A percentile compares a stretch with the other conserved stretches of the same genome.
Evolutionary conservation across 2,797 vertebrate species (phyloP).

Genomic region (Peromyscus aztecus): DNA sequence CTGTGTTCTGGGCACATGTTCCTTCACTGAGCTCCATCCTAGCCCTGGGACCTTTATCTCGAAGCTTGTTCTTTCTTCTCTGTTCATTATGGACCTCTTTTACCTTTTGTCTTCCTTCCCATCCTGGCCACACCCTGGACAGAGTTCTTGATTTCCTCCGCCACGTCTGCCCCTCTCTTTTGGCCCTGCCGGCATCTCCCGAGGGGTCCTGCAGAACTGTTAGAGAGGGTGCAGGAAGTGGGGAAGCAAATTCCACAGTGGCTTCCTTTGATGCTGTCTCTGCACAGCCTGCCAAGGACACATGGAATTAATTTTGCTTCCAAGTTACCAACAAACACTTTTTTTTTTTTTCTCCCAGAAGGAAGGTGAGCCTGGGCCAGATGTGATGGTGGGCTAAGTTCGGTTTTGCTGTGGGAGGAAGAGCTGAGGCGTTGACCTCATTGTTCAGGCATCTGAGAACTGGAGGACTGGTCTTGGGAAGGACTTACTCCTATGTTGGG

Average conservation of each 20-base stretch:
- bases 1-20: not conserved
- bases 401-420: not conserved
- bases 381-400: conserved; percentile 1
- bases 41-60: not conserved
- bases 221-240: conserved; percentile 36
- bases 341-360: conserved; percentile 66
- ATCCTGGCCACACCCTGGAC: not conserved
- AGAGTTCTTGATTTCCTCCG: conserved; percentile 27
- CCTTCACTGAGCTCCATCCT: not conserved
- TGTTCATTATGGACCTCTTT: not conserved
- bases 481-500: not conserved
- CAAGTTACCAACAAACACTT: conserved; percentile 64
- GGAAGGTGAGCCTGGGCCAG: conserved; percentile 62
- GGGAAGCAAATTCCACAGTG: not conserved
- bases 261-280: conserved; percentile 71
- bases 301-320: conserved; percentile 77
- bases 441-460: not conserved
- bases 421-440: not conserved
- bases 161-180: conserved; percentile 35
- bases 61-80: not conserved
- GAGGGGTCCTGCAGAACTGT: not conserved
- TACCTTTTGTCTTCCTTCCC: conserved; percentile 49
- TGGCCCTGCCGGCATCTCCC: not conserved
- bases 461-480: not conserved
- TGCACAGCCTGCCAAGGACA: conserved; percentile 13